Evolutionary conservation across 1,140 invertebrate species (phyloP).

Genomic region (Mesaphorura yosii): DNA sequence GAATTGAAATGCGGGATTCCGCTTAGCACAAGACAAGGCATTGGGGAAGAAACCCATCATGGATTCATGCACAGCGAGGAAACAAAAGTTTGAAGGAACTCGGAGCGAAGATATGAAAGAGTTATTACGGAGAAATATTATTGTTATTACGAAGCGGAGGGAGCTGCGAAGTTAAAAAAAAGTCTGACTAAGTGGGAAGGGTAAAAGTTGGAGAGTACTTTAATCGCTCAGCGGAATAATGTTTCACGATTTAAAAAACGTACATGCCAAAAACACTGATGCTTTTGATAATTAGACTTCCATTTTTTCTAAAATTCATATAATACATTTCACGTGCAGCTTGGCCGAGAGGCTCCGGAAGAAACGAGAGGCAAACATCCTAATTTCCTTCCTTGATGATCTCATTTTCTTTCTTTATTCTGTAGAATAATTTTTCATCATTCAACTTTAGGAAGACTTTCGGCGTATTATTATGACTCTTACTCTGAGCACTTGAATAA

Average conservation of each 20-base stretch:
- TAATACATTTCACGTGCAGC: neutral
- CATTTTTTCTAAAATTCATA: constrained; percentile 15
- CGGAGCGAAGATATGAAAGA: no score
- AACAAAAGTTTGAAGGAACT: no score
- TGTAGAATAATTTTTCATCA: neutral
- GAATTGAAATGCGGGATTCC: no score
- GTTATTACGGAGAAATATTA: no score
- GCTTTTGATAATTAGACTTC: constrained; percentile 31
- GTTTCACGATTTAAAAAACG: constrained; percentile 28
- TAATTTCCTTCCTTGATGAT: constrained; percentile 26
- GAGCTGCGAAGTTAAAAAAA: neutral
- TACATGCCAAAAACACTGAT: constrained; percentile 32
- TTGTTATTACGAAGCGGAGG: no score
- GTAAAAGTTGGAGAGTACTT: constrained; percentile 19
- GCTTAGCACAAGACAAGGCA: no score
- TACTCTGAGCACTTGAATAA: no score
- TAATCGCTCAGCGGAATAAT: constrained; percentile 32
- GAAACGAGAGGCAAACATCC: constrained; percentile 24
- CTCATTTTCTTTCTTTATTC: constrained; percentile 7
- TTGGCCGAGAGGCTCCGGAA: neutral
- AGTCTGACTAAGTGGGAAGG: neutral
- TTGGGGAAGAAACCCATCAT: no score
- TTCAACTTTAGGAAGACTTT: neutral
- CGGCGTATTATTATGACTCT: no score
- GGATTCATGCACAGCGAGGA: no score